These are phyloP conservation scores for Terrapene triunguis DNA, from an alignment of 2,113 vertebrate species.

Conservation along the genomic window DNA sequence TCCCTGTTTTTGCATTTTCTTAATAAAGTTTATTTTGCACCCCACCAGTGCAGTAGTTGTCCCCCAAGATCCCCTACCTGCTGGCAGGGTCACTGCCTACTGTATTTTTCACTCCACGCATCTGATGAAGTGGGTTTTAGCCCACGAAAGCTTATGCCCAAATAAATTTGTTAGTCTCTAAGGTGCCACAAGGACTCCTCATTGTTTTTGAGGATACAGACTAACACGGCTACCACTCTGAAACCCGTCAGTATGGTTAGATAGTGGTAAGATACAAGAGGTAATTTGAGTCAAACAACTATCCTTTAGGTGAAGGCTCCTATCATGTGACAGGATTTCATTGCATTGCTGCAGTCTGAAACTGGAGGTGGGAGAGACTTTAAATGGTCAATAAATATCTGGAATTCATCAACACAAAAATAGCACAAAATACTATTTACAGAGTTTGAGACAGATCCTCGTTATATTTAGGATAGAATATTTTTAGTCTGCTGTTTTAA, in stretches of 20 bases:
- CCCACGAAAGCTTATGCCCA: too few species aligned
- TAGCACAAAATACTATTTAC: neutral
- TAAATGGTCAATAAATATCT: neutral
- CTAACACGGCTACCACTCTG: too few species aligned
- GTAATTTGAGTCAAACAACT: neutral
- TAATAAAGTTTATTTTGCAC: too few species aligned
- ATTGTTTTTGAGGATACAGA: too few species aligned
- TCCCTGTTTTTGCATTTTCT: too few species aligned
- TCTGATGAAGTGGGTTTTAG: too few species aligned
- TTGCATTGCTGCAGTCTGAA: neutral
- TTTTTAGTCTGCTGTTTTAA: neutral
- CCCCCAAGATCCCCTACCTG: too few species aligned
- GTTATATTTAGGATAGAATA: neutral
- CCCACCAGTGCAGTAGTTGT: too few species aligned
- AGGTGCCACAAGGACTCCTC: too few species aligned
- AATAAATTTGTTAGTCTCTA: too few species aligned
- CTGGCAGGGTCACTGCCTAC: too few species aligned
- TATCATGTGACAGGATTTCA: neutral
- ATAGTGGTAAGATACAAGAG: neutral
- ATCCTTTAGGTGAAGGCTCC: neutral
- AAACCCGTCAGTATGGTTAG: neutral
- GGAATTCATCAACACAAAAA: neutral
- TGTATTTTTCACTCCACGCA: too few species aligned
- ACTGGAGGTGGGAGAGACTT: neutral
- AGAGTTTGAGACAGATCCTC: neutral